These are phyloP conservation scores for Biston betularia DNA, from an alignment of 2,888 invertebrate genomes.

Conservation along the genomic window DNA sequence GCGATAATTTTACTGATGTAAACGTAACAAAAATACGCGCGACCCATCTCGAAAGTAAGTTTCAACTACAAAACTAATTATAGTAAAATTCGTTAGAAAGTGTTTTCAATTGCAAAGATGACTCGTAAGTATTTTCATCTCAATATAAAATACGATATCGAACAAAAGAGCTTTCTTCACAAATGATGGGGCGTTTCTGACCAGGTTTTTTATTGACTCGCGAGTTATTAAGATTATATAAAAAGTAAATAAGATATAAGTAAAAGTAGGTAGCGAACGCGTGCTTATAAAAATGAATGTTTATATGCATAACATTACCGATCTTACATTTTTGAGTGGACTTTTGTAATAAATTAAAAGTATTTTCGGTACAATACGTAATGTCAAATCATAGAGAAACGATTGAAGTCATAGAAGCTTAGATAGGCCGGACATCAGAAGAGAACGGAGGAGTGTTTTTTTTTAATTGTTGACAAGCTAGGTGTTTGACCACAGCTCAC, in stretches of 20 bases:
- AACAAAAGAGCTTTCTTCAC: conserved; percentile 44
- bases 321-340: conserved; percentile 11
- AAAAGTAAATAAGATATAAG: conserved; percentile 16
- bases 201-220: conserved; percentile 22
- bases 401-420: too few relatives aligned
- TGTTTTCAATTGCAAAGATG: conserved; percentile 36
- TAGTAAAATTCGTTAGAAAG: conserved; percentile 43
- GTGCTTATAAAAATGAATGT: conserved; percentile 12
- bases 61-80: conserved; percentile 34
- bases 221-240: conserved; percentile 14
- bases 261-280: conserved; percentile 22
- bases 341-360: conserved; percentile 32
- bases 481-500: too few relatives aligned
- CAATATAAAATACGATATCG: conserved; percentile 29
- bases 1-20: too few relatives aligned
- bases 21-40: neutral
- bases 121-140: conserved; percentile 36
- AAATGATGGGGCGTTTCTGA: conserved; percentile 40
- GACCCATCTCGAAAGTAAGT: conserved; percentile 38
- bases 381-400: neutral
- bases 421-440: too few relatives aligned
- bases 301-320: conserved; percentile 22
- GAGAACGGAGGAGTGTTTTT: too few relatives aligned
- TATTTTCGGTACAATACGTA: conserved; percentile 7
- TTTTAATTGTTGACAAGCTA: too few relatives aligned